Evolutionary conservation across 1,140 invertebrate genomes (phyloP).

Genomic region (Periplaneta americana): DNA sequence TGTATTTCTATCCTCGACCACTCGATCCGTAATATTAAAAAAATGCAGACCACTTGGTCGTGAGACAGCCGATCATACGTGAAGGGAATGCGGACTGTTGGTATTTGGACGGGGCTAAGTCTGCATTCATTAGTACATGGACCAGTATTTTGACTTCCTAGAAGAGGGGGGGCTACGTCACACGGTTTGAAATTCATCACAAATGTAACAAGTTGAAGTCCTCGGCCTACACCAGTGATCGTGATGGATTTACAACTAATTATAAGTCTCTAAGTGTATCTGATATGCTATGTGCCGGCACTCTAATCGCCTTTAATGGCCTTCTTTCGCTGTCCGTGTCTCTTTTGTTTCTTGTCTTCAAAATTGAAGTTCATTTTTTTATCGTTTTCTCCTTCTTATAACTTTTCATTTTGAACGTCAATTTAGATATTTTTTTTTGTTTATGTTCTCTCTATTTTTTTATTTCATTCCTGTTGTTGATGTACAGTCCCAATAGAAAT

Average conservation of each 20-base stretch:
- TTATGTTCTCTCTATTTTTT: neutral
- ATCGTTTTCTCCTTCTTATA: neutral
- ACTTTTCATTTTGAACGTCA: neutral
- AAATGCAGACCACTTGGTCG: no score
- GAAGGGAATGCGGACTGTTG: no score
- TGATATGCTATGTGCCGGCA: neutral
- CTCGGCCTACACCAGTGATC: neutral
- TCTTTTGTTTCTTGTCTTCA: neutral
- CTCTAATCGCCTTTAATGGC: neutral
- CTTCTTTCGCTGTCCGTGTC: neutral
- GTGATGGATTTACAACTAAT: neutral
- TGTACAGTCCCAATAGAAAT: neutral
- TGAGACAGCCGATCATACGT: no score
- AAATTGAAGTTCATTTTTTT: neutral
- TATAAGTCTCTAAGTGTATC: neutral
- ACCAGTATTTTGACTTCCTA: neutral
- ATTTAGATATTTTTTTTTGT: neutral
- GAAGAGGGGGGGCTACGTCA: neutral
- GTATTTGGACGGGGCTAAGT: neutral
- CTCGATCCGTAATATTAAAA: no score
- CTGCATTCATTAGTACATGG: neutral
- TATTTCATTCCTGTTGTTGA: neutral
- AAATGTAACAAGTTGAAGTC: neutral
- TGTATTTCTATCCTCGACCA: no score
- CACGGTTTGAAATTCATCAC: neutral